Conservation (phyloP, 2,113 vertebrate genomes). For the Odocoileus virginianus region DNA sequence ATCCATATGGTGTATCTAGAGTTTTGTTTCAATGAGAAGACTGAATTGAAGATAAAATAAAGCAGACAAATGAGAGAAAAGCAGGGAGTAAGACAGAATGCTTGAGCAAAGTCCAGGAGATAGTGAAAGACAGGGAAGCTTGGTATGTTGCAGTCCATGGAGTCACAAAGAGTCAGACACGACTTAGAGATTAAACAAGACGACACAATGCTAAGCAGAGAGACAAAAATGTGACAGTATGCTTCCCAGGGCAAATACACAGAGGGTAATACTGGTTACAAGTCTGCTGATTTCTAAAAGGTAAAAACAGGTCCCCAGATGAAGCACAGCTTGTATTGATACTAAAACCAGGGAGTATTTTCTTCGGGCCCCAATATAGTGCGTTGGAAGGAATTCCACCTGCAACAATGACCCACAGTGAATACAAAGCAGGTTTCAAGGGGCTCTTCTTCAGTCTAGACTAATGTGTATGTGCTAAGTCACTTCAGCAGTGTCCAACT, state of each 20-base stretch:
- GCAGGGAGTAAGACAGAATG: background rate
- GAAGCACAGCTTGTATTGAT: background rate
- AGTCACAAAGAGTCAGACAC: background rate
- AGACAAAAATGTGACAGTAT: background rate
- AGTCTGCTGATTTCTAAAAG: background rate
- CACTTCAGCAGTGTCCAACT: background rate
- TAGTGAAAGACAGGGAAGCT: background rate
- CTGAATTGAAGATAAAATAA: background rate
- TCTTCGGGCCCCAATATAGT: background rate
- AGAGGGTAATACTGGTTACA: background rate
- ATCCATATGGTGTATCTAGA: background rate
- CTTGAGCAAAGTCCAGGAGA: background rate
- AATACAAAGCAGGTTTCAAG: background rate
- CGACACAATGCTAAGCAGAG: background rate
- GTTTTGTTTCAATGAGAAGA: conserved; percentile 5
- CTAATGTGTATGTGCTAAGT: background rate
- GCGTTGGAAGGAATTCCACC: background rate
- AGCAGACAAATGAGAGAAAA: background rate
- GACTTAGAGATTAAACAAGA: background rate
- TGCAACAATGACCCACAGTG: background rate
- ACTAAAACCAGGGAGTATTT: background rate
- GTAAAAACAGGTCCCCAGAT: background rate
- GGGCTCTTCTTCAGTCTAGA: background rate
- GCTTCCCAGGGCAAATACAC: background rate
- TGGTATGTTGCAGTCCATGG: background rate